Base-by-base conservation (phyloP, 2,888 invertebrate genomes). In the Drosophila atripex region DNA sequence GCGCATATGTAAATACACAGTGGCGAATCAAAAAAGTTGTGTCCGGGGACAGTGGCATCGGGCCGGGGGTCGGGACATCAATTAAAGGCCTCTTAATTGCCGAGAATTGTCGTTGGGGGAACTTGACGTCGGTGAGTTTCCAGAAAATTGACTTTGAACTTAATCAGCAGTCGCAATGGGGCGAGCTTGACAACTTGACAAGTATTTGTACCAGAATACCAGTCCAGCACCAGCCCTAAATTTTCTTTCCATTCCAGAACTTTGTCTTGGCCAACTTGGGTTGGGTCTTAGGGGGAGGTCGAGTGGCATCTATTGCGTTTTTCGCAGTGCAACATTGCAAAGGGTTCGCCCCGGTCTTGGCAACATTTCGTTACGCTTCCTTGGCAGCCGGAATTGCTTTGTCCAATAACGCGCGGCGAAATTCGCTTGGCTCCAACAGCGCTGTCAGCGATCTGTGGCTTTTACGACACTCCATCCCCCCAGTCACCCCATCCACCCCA, bases 361-460 rank as follows among this genome's bases (percentile, higher is more conserved):
- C 38, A 58, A 71, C 52, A 70, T 69, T 73, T 75, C 63, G 85
- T 53, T 47, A 71, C 71, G 78, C 75, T 80, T 84, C 72, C 85
- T 84, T 80, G 75, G 75, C 73, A 71, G 54, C 54, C 55, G 52
- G 70, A 82, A 82, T 85, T 69, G 72, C 68, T 71, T 69, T 85
- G 83, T 74, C 68, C 85, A 82, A 82, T 85, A 82, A 74, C 82
- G 72, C 85, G 85, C 71, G 70, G 73, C 78, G 75, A 68, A 83
- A 76, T 85, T 75, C 73, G 68, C 50, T 76, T 78, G 77, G 86
- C 85, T 77, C 78, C 84, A 86, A 61, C 84, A 76, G 80, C 69
- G 80, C 78, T 75, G 77, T 78, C 75, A 75, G 80, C 78, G 80
- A 80, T 86, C 84, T 86, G 77, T 75, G 75, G 70, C 53, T 86